Percentiles rank a stretch among this genome's conserved stretches.
phyloP scores from a whole-genome alignment of 35 echinoderm and acorn worm species.

The Apostichopus parvimensis region DNA sequence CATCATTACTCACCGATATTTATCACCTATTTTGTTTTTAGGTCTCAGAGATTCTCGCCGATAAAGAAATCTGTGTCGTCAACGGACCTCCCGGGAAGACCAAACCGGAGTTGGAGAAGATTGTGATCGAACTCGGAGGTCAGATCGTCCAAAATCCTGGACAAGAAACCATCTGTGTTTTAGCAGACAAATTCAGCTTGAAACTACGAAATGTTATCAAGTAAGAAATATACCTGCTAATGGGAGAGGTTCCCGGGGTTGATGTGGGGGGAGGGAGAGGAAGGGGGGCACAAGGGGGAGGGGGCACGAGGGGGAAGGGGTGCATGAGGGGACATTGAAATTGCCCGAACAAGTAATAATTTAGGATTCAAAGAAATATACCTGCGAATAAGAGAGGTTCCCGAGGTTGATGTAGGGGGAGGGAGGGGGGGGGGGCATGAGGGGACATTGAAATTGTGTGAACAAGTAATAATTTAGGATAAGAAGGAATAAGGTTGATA shows the following conservation, averaged over 20 bases:
- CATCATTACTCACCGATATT: too few species aligned
- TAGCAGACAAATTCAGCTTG: constrained; percentile 85
- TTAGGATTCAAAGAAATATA: too few species aligned
- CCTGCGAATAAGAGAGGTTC: too few species aligned
- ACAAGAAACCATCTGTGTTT: constrained; percentile 77
- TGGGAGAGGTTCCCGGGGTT: background rate
- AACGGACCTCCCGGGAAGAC: constrained; percentile 72
- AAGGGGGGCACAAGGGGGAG: background rate
- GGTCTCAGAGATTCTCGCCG: constrained; percentile 86
- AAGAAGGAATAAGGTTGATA: too few species aligned
- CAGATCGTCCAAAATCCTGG: constrained; percentile 92
- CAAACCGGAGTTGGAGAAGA: constrained; percentile 83
- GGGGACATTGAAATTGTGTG: background rate
- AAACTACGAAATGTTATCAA: constrained; percentile 90
- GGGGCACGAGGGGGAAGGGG: too few species aligned
- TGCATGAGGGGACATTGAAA: background rate
- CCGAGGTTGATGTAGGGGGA: too few species aligned
- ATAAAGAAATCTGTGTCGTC: constrained; percentile 82
- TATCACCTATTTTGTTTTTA: background rate
- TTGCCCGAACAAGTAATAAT: background rate
- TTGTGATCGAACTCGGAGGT: constrained; percentile 83
- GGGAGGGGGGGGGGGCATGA: too few species aligned
- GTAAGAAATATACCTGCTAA: constrained; percentile 23
- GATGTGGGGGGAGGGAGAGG: too few species aligned
- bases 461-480: background rate